Evolutionary conservation across 2,888 invertebrate species (phyloP).

Genomic region (Thecophora atra): DNA sequence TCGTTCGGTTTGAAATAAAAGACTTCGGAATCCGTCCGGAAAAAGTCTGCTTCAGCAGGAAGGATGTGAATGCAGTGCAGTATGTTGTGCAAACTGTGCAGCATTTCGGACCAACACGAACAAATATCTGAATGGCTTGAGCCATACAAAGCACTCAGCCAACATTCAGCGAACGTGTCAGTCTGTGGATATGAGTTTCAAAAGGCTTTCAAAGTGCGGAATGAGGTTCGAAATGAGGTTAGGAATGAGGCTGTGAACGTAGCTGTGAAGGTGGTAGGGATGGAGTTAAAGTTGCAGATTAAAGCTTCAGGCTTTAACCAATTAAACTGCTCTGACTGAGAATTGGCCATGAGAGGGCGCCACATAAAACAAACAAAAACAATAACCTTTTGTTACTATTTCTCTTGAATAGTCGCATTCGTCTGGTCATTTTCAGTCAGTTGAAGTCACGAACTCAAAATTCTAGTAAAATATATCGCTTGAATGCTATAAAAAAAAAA

Average conservation of each 20-base stretch:
- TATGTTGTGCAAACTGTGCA: not conserved
- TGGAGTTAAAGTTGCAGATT: not conserved
- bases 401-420: too few relatives aligned
- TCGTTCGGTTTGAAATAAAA: not conserved
- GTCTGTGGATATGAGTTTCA: too few relatives aligned
- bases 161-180: too few relatives aligned
- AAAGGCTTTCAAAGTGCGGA: too few relatives aligned
- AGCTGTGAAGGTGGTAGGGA: not conserved
- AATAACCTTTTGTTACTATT: too few relatives aligned
- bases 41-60: not conserved
- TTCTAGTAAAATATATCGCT: conserved; percentile 14
- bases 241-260: too few relatives aligned
- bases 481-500: not conserved
- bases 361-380: too few relatives aligned
- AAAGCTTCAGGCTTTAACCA: too few relatives aligned
- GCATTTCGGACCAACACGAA: not conserved
- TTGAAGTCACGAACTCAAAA: not conserved
- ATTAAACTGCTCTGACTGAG: too few relatives aligned
- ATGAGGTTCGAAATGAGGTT: too few relatives aligned
- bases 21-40: not conserved
- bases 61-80: not conserved
- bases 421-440: not conserved
- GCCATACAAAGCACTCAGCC: too few relatives aligned
- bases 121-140: not conserved
- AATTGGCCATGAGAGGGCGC: too few relatives aligned